Percentiles rank a stretch among this genome's conserved stretches.
These are phyloP conservation scores for Taenaris catops DNA, from an alignment of 2,888 invertebrate genomes.

Conservation along the genomic window DNA sequence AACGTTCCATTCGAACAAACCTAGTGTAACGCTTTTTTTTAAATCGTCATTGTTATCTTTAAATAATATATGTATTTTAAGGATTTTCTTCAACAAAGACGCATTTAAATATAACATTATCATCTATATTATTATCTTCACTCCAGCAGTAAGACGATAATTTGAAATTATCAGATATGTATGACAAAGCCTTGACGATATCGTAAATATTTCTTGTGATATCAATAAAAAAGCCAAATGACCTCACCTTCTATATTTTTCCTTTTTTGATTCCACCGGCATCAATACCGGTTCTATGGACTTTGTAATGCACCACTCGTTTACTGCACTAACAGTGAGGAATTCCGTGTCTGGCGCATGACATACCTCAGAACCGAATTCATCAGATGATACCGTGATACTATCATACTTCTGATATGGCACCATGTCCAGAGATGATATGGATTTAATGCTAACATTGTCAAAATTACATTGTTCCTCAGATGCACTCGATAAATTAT, in stretches of 20 bases:
- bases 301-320: slow-evolving; percentile 73
- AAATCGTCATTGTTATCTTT: no score
- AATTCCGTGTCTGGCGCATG: slow-evolving; percentile 69
- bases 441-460: slow-evolving; percentile 73
- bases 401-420: slow-evolving; percentile 73
- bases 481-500: slow-evolving; percentile 55
- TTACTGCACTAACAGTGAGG: slow-evolving; percentile 73
- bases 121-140: slow-evolving; percentile 33
- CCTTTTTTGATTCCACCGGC: slow-evolving; percentile 70
- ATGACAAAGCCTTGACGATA: slow-evolving; percentile 56
- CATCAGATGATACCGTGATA: slow-evolving; percentile 73
- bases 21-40: no score
- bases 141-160: slow-evolving; percentile 48
- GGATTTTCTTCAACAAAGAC: no score
- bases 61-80: no score
- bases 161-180: slow-evolving; percentile 40
- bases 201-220: slow-evolving; percentile 47
- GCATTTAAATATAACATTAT: slow-evolving; percentile 31
- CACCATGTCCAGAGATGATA: slow-evolving; percentile 72
- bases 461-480: slow-evolving; percentile 66
- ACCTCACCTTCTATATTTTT: slow-evolving; percentile 76
- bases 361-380: slow-evolving; percentile 73
- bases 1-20: no score
- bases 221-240: slow-evolving; percentile 40
- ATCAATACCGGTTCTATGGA: slow-evolving; percentile 60